Percentiles rank a stretch among this genome's conserved stretches.
Conservation (phyloP, 2,888 invertebrate species). For the Mechanitis mazaeus region DNA sequence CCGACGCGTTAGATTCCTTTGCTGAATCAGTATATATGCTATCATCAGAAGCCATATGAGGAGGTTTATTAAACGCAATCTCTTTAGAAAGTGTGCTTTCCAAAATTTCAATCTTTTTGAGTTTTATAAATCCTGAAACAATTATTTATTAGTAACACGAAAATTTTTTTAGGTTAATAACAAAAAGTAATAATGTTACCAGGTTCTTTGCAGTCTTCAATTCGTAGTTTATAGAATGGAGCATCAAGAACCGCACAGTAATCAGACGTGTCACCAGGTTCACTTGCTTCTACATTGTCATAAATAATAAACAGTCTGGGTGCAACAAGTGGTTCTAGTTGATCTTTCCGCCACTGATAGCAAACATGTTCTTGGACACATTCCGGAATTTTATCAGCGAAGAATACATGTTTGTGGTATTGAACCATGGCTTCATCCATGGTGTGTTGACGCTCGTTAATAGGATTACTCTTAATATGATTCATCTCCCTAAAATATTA, state of each 20-base stretch:
- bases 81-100: slow-evolving; percentile 61
- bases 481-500: slow-evolving; percentile 67
- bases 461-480: slow-evolving; percentile 67
- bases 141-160: slow-evolving; percentile 2
- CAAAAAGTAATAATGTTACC: slow-evolving; percentile 41
- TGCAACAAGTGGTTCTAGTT: slow-evolving; percentile 76
- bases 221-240: slow-evolving; percentile 78
- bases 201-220: slow-evolving; percentile 72
- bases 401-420: slow-evolving; percentile 79
- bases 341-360: slow-evolving; percentile 59
- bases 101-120: slow-evolving; percentile 72
- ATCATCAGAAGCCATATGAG: slow-evolving; percentile 47
- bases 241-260: slow-evolving; percentile 78
- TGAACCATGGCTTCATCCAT: slow-evolving; percentile 73
- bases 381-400: slow-evolving; percentile 83
- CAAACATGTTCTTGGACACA: slow-evolving; percentile 78
- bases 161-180: neutral
- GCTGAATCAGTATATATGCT: slow-evolving; percentile 67
- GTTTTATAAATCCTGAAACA: slow-evolving; percentile 74
- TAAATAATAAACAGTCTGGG: slow-evolving; percentile 82
- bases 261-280: slow-evolving; percentile 77
- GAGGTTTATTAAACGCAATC: slow-evolving; percentile 34
- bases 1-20: slow-evolving; percentile 63
- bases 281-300: slow-evolving; percentile 83
- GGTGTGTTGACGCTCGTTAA: slow-evolving; percentile 63